Evolutionary conservation across 1,140 invertebrate genomes (phyloP), one percentile per base, ranked within the genome.

Genomic region (Globodera rostochiensis): DNA sequence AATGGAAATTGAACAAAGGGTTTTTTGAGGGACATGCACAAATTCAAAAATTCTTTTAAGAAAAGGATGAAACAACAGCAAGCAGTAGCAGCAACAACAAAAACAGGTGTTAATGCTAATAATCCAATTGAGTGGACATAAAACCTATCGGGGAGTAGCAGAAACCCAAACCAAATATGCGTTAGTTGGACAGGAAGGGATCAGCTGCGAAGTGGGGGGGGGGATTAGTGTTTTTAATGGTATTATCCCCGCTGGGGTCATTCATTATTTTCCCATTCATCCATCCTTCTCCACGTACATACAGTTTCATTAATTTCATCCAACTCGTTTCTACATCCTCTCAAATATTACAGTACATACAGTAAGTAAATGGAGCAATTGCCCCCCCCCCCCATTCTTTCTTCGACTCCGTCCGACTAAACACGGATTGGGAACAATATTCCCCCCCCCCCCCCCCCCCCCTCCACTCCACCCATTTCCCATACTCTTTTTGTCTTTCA

Each of bases 391-490:
- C 50, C 25, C 25, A 36, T 36, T 36, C 25, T 36, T 19, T 60
- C 19, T 60, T 60, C 57, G 57, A 0, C 57, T 60, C 57, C 9
- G 57, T 60, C 57, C 57, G 57, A 60, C 57, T 60, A 60, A 60
- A 60, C 57, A 60, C 57, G 57, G 57, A 60, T 60, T 60, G 57
- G 57, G 57, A 60, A 60, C 57, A 60, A 60, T 60, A 60, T 60
- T 60, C 57, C 11, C 57, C 1, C 57, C 19, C 13, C 57, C 11
- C 13, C 57, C 19, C 57, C 6, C 57, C 19, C 13, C 57, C 57
- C 13, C 57, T 60, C 57, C 57, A 60, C 57, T 36, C 57, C 50
- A 53, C 50, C 57, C 15, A 60, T 60, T 60, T 60, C 57, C 57
- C 57, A 60, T 60, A 19, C 7, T 6, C 57, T 13, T 60, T 60